Base-by-base conservation (phyloP, 2,888 invertebrate species). In the Dicyrtomina minuta region DNA sequence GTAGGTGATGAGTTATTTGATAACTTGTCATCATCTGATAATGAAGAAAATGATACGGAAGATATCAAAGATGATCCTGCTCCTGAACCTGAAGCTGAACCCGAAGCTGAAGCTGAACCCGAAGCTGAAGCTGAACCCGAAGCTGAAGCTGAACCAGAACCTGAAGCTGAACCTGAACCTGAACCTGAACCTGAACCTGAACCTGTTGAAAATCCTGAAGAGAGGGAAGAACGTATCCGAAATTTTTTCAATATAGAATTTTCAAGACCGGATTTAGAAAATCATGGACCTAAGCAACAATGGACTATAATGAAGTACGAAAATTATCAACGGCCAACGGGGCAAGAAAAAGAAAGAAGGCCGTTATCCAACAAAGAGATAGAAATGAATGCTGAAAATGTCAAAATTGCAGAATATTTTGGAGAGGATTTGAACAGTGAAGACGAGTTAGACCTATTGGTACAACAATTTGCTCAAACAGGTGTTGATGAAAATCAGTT, bases 401-500 rank as follows among this genome's bases (percentile, higher is more conserved):
- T 53, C 10, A 67, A 60, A 61, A 68, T 68, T 17, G 68, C 68
- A 10, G 68, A 68, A 55, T 68, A 68, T 53, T 68, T 68, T 68
- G 68, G 68, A 8, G 68, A 68, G 53, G 68, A 60, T n/a, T 41
- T 68, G 13, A 60, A 61, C 53, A 41, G 59, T 24, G 61, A 68
- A 12, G 68, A 68, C 13, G 68, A 68, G 6, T 22, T 20, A 20
- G 22, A 51, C 10, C 51, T 12, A 2, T 12, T 51, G 2, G 20
- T 51, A 2, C 51, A 51, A 20, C 17, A 51, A 17, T 51, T 17
- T 51, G 51, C 17, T 22, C 51, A 51, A 51, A 51, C 17, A 20
- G 24, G 22, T 24, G 60, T 43, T 5, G 60, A 58, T 24, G 58
- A 58, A 22, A n/a, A 12, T 8, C 17, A n/a, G 8, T 58, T 39